phyloP scores from a whole-genome alignment of 2,113 vertebrate species.

The Papio anubis region DNA sequence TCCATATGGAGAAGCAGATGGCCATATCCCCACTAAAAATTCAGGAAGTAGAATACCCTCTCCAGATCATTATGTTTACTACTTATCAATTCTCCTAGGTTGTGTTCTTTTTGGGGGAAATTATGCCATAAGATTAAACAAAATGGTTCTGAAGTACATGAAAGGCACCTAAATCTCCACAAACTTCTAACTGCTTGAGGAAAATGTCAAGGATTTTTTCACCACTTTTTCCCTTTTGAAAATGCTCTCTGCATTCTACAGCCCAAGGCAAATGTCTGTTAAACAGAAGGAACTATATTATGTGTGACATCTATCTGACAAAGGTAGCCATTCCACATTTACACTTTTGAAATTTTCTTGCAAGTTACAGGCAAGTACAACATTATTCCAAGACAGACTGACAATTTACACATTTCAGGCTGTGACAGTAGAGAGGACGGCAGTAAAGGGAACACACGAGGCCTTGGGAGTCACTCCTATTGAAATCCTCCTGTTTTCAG shows the following conservation, averaged over 20 bases:
- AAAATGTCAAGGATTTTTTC: neutral
- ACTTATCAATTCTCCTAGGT: constrained; percentile 78
- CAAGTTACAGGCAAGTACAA: constrained; percentile 1
- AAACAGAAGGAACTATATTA: neutral
- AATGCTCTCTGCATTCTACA: neutral
- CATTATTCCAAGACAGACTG: constrained; percentile 40
- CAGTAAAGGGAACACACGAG: neutral
- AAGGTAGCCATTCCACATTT: constrained; percentile 6
- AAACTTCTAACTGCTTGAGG: constrained; percentile 19
- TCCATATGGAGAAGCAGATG: constrained; percentile 86
- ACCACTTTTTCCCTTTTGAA: neutral
- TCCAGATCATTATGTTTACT: constrained; percentile 83
- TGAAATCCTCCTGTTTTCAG: neutral
- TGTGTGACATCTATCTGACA: neutral
- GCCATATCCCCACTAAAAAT: constrained; percentile 75
- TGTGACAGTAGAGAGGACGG: neutral
- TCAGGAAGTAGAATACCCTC: constrained; percentile 80
- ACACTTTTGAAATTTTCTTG: neutral
- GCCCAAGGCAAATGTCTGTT: constrained; percentile 21
- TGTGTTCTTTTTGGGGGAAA: constrained; percentile 66
- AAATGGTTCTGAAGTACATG: constrained; percentile 66
- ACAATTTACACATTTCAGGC: constrained; percentile 45
- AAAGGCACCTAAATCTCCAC: constrained; percentile 30
- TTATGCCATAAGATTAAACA: constrained; percentile 73
- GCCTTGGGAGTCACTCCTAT: neutral